phyloP scores from a whole-genome alignment of 2,113 vertebrate species.

The Psittacula cyanocephala region DNA sequence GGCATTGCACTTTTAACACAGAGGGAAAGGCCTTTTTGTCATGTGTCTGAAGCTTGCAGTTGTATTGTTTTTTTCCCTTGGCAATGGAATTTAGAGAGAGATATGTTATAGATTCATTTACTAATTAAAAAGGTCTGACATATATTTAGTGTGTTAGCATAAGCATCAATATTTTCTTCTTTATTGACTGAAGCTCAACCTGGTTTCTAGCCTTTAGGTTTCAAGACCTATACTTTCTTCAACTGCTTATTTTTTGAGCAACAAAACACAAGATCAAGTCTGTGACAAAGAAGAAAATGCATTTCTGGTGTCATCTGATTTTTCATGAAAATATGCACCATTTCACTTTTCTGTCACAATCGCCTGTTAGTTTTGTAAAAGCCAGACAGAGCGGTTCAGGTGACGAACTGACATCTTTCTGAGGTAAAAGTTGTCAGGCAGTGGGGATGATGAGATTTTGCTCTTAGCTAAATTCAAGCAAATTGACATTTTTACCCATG shows the following conservation, averaged over 20 bases:
- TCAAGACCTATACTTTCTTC: neutral
- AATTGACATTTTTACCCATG: slow-evolving; percentile 40
- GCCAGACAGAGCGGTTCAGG: neutral
- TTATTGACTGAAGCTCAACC: neutral
- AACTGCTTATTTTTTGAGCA: neutral
- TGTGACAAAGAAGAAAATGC: neutral
- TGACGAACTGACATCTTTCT: neutral
- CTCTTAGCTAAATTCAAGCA: slow-evolving; percentile 52
- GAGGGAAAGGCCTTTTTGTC: fast-evolving
- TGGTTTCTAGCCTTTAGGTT: fast-evolving
- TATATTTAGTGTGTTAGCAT: neutral
- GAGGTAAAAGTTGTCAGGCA: slow-evolving; percentile 9
- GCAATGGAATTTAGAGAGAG: neutral
- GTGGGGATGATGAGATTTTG: slow-evolving; percentile 27
- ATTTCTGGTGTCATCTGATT: neutral
- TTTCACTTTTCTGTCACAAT: neutral
- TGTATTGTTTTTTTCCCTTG: neutral
- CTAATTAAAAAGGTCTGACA: neutral
- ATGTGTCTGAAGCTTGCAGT: neutral
- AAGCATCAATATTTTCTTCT: neutral
- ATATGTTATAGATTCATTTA: neutral
- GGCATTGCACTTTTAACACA: neutral
- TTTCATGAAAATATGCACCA: neutral
- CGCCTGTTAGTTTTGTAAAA: neutral
- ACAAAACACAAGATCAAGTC: neutral